Evolutionary conservation across 2,113 vertebrate genomes (phyloP).

Genomic region (Dermatemys mawii): DNA sequence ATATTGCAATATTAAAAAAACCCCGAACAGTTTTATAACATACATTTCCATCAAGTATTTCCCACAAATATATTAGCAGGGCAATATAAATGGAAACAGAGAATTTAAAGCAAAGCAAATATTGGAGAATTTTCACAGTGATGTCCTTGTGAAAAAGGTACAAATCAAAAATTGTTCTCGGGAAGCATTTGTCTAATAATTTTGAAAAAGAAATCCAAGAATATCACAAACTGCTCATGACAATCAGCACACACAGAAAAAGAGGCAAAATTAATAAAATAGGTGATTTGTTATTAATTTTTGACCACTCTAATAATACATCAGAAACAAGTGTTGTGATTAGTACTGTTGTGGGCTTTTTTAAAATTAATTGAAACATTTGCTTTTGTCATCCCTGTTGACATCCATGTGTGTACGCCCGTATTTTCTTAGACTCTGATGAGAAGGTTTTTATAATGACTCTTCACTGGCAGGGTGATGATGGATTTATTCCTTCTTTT

Average conservation of each 20-base stretch:
- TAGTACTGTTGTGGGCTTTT: neutral
- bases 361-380: neutral
- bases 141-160: neutral
- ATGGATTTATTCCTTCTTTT: neutral
- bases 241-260: neutral
- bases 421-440: slow-evolving; percentile 4
- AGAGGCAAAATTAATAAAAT: neutral
- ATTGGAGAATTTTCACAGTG: neutral
- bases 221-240: neutral
- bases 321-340: neutral
- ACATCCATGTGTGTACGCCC: neutral
- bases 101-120: neutral
- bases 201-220: neutral
- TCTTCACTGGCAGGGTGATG: neutral
- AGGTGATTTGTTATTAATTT: neutral
- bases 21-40: neutral
- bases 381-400: neutral
- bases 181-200: neutral
- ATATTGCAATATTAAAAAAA: neutral
- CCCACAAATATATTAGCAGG: neutral
- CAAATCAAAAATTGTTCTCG: neutral
- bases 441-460: slow-evolving; percentile 5
- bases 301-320: neutral
- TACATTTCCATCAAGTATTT: neutral
- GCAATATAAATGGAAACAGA: neutral